Evolutionary conservation across 1,140 invertebrate species (phyloP).

Genomic region (Stegodyphus dumicola): DNA sequence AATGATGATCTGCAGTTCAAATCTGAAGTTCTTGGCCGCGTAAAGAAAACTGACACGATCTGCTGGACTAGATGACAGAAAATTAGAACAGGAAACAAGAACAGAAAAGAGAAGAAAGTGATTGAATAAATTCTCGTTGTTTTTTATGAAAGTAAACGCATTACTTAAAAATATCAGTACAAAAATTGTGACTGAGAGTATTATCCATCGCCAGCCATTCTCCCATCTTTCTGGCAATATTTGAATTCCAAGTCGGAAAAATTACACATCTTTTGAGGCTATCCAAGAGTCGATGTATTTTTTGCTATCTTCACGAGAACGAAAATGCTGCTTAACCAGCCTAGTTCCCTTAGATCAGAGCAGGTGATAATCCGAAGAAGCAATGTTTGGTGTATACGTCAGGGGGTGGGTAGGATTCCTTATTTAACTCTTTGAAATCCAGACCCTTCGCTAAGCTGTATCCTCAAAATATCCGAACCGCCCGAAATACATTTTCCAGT

Average conservation of each 20-base stretch:
- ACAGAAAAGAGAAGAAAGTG: no score
- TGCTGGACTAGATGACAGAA: no score
- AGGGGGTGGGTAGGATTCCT: slow-evolving; percentile 58
- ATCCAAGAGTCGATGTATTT: slow-evolving; percentile 14
- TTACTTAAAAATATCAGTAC: not conserved
- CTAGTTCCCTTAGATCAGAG: slow-evolving; percentile 40
- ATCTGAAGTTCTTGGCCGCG: no score
- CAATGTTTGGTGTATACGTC: slow-evolving; percentile 52
- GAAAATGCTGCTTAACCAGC: slow-evolving; percentile 30
- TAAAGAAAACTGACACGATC: no score
- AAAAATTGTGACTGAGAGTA: slow-evolving; percentile 51
- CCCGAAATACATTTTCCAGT: no score
- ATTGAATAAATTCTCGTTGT: not conserved
- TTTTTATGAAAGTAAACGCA: not conserved
- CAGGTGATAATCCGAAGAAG: slow-evolving; percentile 56
- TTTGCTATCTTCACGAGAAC: slow-evolving; percentile 1
- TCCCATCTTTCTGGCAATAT: slow-evolving; percentile 43
- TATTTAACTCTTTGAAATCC: slow-evolving; percentile 6
- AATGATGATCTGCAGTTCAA: no score
- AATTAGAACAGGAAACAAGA: no score
- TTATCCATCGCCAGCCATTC: slow-evolving; percentile 44
- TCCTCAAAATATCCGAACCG: no score
- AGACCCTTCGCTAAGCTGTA: no score
- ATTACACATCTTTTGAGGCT: slow-evolving; percentile 7
- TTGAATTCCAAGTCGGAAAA: slow-evolving; percentile 24